Percentiles rank a stretch among this genome's conserved stretches.
phyloP scores from a whole-genome alignment of 2,797 vertebrate genomes.

The Protosalanx chinensis region DNA sequence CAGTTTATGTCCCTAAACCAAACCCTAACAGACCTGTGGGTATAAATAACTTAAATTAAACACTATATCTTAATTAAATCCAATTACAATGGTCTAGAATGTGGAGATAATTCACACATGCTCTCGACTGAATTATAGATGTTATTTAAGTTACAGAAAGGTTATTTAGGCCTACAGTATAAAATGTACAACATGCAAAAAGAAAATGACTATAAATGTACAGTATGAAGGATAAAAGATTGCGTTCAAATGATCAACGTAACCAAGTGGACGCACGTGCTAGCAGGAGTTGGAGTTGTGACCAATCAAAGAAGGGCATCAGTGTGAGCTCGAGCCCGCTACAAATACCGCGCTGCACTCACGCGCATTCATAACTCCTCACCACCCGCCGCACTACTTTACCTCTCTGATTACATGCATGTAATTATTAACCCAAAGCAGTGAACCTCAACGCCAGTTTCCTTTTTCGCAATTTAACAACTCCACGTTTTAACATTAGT shows the following conservation, averaged over 20 bases:
- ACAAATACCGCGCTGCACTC: conserved; percentile 35
- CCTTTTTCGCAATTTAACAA: neutral
- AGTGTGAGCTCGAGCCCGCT: conserved; percentile 27
- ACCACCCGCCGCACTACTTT: neutral
- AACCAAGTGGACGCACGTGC: neutral
- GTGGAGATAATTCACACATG: neutral
- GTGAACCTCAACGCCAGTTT: neutral
- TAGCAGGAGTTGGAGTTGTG: conserved; percentile 1
- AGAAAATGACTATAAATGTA: neutral
- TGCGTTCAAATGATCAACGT: no score
- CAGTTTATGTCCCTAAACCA: no score
- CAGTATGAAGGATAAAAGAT: neutral
- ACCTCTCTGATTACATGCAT: neutral
- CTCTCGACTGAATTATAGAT: neutral
- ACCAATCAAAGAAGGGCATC: conserved; percentile 51
- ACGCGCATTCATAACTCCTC: neutral
- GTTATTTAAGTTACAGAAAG: neutral
- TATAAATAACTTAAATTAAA: no score
- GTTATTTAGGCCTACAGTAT: neutral
- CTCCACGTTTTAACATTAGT: neutral
- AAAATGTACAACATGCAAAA: no score
- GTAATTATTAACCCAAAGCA: conserved; percentile 11
- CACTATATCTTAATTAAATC: neutral
- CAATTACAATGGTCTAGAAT: neutral
- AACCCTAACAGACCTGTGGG: no score